A percentile compares a stretch with the other conserved stretches of the same genome.
phyloP scores from a whole-genome alignment of 2,113 vertebrate genomes.

The Drymodes brunneopygia region DNA sequence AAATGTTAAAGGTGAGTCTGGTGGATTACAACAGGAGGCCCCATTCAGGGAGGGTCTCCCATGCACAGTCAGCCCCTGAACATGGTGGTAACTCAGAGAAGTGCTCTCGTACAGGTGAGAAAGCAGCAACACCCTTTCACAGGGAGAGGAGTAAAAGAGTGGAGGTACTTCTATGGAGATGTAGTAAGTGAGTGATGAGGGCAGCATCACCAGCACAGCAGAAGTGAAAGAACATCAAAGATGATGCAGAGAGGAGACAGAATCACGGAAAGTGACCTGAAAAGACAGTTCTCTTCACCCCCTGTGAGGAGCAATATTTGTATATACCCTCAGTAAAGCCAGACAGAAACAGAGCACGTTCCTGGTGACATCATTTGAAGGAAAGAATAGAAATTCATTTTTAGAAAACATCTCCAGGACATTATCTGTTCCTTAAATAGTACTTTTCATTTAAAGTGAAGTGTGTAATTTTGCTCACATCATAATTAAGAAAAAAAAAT shows the following conservation, averaged over 20 bases:
- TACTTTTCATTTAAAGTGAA: background rate
- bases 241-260: background rate
- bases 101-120: background rate
- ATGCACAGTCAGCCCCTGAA: background rate
- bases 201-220: background rate
- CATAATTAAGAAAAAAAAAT: background rate
- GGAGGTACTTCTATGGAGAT: background rate
- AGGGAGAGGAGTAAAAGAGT: background rate
- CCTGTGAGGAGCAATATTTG: background rate
- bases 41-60: background rate
- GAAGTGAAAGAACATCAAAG: background rate
- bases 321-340: background rate
- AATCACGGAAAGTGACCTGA: background rate
- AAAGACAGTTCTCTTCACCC: background rate
- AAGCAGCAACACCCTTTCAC: background rate
- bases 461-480: background rate
- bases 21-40: background rate
- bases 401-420: background rate
- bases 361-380: background rate
- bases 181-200: background rate
- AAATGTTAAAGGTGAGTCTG: background rate
- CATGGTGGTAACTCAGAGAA: rapidly evolving
- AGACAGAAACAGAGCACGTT: background rate
- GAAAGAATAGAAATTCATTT: background rate
- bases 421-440: background rate